These are phyloP conservation scores for Desmodus rotundus DNA, from an alignment of 2,113 vertebrate species.

Conservation along the genomic window DNA sequence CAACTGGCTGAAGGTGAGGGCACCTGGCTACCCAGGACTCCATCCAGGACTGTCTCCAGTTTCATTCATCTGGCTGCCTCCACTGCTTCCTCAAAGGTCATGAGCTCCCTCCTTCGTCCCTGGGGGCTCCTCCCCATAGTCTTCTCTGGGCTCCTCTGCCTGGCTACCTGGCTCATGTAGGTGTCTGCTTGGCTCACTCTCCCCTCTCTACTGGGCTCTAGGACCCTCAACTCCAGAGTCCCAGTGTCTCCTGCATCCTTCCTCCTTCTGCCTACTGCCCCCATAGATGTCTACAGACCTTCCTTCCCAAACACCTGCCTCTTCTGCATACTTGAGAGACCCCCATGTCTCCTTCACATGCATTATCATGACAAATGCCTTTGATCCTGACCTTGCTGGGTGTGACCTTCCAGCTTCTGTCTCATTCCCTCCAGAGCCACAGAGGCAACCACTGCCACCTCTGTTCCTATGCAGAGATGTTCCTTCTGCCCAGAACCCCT, in stretches of 20 bases:
- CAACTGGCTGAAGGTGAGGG: no score
- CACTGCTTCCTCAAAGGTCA: neutral
- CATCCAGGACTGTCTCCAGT: neutral
- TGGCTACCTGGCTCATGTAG: neutral
- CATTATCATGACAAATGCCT: no score
- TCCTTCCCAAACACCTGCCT: no score
- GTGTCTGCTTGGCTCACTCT: no score
- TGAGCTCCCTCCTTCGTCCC: neutral
- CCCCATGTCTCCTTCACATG: neutral
- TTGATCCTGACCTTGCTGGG: neutral
- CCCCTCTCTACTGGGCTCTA: no score
- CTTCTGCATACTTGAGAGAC: neutral
- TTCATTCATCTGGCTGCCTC: neutral
- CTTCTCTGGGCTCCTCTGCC: neutral
- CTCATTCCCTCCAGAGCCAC: fast-evolving
- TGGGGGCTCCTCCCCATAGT: neutral
- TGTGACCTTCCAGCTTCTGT: no score
- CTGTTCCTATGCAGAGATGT: fast-evolving
- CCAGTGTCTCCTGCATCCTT: neutral
- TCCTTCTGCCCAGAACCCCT: neutral
- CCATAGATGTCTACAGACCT: neutral
- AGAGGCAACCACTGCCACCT: fast-evolving
- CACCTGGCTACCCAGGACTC: neutral
- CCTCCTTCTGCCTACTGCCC: neutral
- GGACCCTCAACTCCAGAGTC: neutral